Conservation (phyloP, 2,113 vertebrate genomes). For the Elaphurus davidianus region DNA sequence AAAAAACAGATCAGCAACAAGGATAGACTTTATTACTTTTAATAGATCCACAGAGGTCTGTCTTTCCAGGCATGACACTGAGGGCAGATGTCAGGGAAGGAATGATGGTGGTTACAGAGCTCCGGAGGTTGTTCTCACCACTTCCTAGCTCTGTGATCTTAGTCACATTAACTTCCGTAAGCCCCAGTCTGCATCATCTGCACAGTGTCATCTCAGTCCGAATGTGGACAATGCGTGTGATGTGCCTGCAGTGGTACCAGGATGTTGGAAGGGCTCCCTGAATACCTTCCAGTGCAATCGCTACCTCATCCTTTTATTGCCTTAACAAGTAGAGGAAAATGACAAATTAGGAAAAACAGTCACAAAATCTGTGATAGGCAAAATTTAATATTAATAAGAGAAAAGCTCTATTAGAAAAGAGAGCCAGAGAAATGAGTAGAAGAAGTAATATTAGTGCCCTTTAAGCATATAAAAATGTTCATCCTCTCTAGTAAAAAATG, state of each 20-base stretch:
- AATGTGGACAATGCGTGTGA: rapidly evolving
- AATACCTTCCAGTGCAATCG: background rate
- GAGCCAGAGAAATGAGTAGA: background rate
- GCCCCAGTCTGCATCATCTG: background rate
- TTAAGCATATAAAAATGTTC: background rate
- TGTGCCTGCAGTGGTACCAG: rapidly evolving
- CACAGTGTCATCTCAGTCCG: background rate
- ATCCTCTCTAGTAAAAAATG: background rate
- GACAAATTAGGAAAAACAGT: background rate
- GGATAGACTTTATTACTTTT: background rate
- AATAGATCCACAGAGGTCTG: background rate
- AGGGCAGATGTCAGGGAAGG: background rate
- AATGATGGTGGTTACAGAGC: background rate
- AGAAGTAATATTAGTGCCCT: background rate
- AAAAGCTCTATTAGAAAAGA: background rate
- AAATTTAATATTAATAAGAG: background rate
- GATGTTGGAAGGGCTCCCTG: background rate
- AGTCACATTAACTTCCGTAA: rapidly evolving
- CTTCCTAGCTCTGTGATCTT: background rate
- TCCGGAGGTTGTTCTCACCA: background rate
- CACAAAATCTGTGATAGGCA: background rate
- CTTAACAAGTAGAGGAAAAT: background rate
- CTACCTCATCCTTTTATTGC: background rate
- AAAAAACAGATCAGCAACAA: too few species aligned
- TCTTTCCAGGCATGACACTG: background rate